Evolutionary conservation across 2,113 vertebrate genomes (phyloP).

Genomic region (Thalassarche chlororhynchos): DNA sequence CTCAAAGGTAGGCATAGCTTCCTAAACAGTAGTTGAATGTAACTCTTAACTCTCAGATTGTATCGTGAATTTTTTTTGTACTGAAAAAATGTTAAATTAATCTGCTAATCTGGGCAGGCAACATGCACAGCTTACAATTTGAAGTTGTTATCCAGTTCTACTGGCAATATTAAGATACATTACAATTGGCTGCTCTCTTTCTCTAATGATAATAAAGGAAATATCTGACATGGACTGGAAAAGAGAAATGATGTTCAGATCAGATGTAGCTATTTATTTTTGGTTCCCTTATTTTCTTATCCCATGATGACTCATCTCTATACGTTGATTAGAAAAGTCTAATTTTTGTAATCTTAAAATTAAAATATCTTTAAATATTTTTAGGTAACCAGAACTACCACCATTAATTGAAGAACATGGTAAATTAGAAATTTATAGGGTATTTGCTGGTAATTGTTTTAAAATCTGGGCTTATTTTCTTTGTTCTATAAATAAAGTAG

Average conservation of each 20-base stretch:
- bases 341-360: background rate
- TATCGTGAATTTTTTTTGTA: background rate
- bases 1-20: background rate
- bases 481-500: slow-evolving; percentile 5
- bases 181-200: background rate
- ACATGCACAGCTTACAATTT: background rate
- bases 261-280: background rate
- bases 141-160: background rate
- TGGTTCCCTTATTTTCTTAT: background rate
- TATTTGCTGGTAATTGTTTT: background rate
- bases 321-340: background rate
- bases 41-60: background rate
- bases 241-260: background rate
- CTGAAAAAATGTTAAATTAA: background rate
- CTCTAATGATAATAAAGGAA: background rate
- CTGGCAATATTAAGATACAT: background rate
- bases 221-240: background rate
- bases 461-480: background rate
- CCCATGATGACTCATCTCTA: background rate
- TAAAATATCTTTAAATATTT: background rate
- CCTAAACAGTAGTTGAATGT: background rate
- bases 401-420: background rate
- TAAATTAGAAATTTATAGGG: background rate
- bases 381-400: background rate
- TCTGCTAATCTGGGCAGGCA: background rate